phyloP scores from a whole-genome alignment of 1,140 invertebrate species.

The Bombus breviceps region DNA sequence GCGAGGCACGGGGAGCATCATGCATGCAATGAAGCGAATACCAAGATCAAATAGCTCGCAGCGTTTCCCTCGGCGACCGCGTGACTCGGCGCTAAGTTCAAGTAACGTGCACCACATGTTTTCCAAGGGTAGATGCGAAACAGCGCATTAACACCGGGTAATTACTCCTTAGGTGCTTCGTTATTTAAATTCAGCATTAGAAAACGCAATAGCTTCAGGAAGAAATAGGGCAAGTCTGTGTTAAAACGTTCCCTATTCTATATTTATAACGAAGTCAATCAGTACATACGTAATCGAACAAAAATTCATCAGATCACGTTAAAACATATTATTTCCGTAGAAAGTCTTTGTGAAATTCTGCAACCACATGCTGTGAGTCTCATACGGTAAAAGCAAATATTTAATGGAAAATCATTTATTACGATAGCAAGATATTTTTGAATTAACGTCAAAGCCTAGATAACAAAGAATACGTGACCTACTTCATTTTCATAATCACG shows the following conservation, averaged over 20 bases:
- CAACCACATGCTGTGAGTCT: not conserved
- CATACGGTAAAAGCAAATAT: not conserved
- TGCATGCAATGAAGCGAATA: constrained; percentile 28
- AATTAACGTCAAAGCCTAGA: too few relatives aligned
- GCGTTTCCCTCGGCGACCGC: constrained; percentile 16
- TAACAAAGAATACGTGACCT: too few relatives aligned
- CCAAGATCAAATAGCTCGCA: constrained; percentile 39
- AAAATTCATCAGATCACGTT: too few relatives aligned
- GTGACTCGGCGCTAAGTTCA: constrained; percentile 16
- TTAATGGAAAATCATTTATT: too few relatives aligned
- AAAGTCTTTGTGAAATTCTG: too few relatives aligned
- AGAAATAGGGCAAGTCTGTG: too few relatives aligned
- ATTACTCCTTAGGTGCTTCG: not conserved
- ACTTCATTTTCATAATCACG: too few relatives aligned
- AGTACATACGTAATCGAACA: too few relatives aligned
- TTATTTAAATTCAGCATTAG: not conserved
- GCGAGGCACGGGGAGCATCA: not conserved
- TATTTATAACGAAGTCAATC: not conserved
- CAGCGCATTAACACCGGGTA: not conserved
- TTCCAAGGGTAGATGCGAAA: not conserved
- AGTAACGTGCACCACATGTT: constrained; percentile 5
- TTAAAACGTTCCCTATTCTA: not conserved
- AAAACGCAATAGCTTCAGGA: not conserved
- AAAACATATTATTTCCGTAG: too few relatives aligned
- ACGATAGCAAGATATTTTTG: too few relatives aligned